Percentiles rank a stretch among this genome's conserved stretches.
Evolutionary conservation across 2,113 vertebrate species (phyloP).

Genomic region (Phrynosoma platyrhinos): DNA sequence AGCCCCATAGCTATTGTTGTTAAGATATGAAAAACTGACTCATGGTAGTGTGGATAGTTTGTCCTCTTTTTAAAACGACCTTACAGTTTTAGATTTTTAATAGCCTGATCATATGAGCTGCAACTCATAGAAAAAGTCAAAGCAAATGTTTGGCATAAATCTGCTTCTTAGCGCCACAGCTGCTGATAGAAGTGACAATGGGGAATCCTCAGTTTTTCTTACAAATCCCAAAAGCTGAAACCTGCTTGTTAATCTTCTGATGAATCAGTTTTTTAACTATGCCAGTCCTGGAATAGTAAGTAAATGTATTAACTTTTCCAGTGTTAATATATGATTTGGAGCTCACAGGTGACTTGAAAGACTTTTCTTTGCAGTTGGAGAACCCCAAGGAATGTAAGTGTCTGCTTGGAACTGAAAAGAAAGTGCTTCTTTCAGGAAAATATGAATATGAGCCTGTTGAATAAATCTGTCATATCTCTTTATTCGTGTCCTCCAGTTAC

Average conservation of each 20-base stretch:
- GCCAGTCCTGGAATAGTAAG: background rate
- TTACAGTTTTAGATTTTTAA: conserved; percentile 4
- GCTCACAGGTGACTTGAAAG: background rate
- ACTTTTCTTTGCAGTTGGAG: conserved; percentile 23
- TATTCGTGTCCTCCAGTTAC: conserved; percentile 30
- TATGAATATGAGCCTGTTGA: conserved; percentile 33
- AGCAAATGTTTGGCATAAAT: conserved; percentile 6
- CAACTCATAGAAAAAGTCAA: background rate
- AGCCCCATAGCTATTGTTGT: background rate
- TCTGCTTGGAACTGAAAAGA: conserved; percentile 45
- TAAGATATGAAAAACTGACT: background rate
- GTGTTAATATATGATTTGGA: conserved; percentile 1
- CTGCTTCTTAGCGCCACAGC: background rate
- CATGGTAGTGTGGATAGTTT: background rate
- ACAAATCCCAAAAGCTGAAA: conserved; percentile 12
- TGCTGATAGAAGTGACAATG: background rate
- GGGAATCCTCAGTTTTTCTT: background rate
- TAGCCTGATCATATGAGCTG: background rate
- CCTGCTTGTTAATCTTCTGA: background rate
- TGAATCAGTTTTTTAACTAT: background rate
- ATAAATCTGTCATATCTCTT: conserved; percentile 34
- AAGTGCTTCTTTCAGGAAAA: conserved; percentile 40
- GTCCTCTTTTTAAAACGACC: background rate
- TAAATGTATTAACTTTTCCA: conserved; percentile 8
- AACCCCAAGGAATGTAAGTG: conserved; percentile 9